Conservation (phyloP, 2,797 vertebrate species). For the Enoplosus armatus region DNA sequence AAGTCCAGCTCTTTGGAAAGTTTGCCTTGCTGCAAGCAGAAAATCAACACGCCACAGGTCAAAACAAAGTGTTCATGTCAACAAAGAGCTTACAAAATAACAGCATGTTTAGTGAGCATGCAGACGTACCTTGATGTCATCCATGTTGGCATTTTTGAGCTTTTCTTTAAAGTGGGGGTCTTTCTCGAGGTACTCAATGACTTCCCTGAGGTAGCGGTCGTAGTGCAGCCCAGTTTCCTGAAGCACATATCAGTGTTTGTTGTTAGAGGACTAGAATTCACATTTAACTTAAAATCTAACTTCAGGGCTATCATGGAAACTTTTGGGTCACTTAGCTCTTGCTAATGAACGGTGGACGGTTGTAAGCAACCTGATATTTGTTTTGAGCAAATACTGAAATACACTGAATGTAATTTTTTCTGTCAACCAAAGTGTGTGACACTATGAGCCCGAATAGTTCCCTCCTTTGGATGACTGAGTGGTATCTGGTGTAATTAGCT, state of each 20-base stretch:
- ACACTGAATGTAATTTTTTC: neutral
- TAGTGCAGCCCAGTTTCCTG: constrained; percentile 97
- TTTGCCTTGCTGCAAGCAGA: constrained; percentile 88
- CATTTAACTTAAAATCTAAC: neutral
- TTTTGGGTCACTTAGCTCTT: constrained; percentile 1
- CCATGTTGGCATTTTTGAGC: constrained; percentile 92
- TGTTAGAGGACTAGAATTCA: neutral
- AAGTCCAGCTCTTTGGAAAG: constrained; percentile 95
- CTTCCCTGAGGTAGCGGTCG: constrained; percentile 95
- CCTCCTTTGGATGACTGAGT: neutral
- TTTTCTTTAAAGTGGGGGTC: constrained; percentile 95
- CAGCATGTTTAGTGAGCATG: neutral
- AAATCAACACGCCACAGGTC: constrained; percentile 6
- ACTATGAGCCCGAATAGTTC: neutral
- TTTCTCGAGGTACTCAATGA: constrained; percentile 95
- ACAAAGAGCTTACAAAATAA: constrained; percentile 24
- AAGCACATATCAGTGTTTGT: constrained; percentile 15
- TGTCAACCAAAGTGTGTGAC: neutral
- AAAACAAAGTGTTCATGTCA: neutral
- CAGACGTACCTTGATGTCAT: constrained; percentile 92
- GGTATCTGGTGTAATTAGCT: constrained; percentile 9
- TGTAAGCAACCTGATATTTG: constrained; percentile 8
- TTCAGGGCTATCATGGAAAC: neutral
- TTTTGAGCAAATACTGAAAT: constrained; percentile 4
- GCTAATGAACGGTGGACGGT: neutral